These are phyloP conservation scores for Hippocampus zosterae DNA, from an alignment of 2,113 vertebrate genomes.

Conservation along the genomic window DNA sequence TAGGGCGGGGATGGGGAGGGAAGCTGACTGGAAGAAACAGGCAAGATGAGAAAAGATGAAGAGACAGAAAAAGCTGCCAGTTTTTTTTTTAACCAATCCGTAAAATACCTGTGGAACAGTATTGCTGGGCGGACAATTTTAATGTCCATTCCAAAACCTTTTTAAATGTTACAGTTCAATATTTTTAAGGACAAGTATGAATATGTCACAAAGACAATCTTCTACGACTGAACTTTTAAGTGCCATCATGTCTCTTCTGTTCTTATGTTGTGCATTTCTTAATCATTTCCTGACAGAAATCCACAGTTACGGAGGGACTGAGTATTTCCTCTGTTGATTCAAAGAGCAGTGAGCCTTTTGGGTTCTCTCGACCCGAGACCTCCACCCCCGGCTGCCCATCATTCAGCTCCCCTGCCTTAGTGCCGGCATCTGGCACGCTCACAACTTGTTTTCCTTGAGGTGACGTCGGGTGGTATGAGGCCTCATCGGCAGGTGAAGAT, in stretches of 20 bases:
- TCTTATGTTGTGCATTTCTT: slow-evolving; percentile 95
- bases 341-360: slow-evolving; percentile 67
- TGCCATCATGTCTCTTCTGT: slow-evolving; percentile 80
- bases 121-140: slow-evolving; percentile 66
- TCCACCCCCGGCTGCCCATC: slow-evolving; percentile 20
- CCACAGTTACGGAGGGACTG: slow-evolving; percentile 87
- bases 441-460: slow-evolving; percentile 67
- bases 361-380: slow-evolving; percentile 49
- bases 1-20: slow-evolving; percentile 79
- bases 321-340: slow-evolving; percentile 78
- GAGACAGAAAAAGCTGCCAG: slow-evolving; percentile 45
- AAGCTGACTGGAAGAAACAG: slow-evolving; percentile 42
- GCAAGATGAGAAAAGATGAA: slow-evolving; percentile 21
- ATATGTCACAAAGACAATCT: neutral
- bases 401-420: slow-evolving; percentile 38
- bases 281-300: slow-evolving; percentile 98
- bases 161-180: slow-evolving; percentile 53
- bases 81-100: slow-evolving; percentile 33
- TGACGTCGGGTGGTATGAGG: slow-evolving; percentile 60
- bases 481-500: slow-evolving; percentile 67
- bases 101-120: slow-evolving; percentile 59
- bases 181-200: slow-evolving; percentile 7
- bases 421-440: slow-evolving; percentile 46
- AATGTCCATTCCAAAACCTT: slow-evolving; percentile 45
- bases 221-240: slow-evolving; percentile 63